phyloP scores from a whole-genome alignment of 2,888 invertebrate genomes.

The Harpalus rufipes region DNA sequence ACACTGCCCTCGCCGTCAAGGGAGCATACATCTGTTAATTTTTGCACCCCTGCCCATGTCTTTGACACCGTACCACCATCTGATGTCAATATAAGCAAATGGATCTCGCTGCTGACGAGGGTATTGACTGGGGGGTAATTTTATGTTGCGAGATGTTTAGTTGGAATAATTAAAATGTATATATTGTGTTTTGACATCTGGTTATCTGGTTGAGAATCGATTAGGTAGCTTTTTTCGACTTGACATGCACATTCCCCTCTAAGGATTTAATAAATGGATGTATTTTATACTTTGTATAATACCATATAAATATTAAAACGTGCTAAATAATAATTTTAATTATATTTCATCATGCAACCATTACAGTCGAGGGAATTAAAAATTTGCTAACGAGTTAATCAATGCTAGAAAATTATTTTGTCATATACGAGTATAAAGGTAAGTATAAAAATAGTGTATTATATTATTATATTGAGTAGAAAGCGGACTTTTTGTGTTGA shows the following conservation, averaged over 20 bases:
- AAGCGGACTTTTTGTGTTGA: too few relatives aligned
- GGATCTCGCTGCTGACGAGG: slow-evolving; percentile 36
- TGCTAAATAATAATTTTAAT: slow-evolving; percentile 4
- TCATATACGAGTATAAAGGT: neutral
- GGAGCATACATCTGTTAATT: slow-evolving; percentile 77
- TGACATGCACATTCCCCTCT: slow-evolving; percentile 1
- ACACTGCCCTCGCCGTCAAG: slow-evolving; percentile 76
- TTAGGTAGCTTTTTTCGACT: slow-evolving; percentile 59
- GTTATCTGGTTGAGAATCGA: slow-evolving; percentile 65
- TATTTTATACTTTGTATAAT: neutral
- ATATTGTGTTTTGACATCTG: slow-evolving; percentile 75
- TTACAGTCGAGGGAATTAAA: neutral
- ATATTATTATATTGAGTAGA: too few relatives aligned
- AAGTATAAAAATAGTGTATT: too few relatives aligned
- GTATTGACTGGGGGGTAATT: slow-evolving; percentile 42
- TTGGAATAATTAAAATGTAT: slow-evolving; percentile 76
- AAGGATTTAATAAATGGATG: slow-evolving; percentile 49
- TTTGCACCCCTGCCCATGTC: slow-evolving; percentile 74
- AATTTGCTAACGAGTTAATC: neutral
- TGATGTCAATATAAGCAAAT: slow-evolving; percentile 60
- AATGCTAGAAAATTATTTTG: neutral
- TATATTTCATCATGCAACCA: neutral
- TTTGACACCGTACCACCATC: slow-evolving; percentile 63
- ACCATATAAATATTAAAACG: slow-evolving; percentile 28
- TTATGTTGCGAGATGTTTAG: slow-evolving; percentile 69